phyloP scores from a whole-genome alignment of 2,797 vertebrate genomes.

The Semaprochilodus insignis region DNA sequence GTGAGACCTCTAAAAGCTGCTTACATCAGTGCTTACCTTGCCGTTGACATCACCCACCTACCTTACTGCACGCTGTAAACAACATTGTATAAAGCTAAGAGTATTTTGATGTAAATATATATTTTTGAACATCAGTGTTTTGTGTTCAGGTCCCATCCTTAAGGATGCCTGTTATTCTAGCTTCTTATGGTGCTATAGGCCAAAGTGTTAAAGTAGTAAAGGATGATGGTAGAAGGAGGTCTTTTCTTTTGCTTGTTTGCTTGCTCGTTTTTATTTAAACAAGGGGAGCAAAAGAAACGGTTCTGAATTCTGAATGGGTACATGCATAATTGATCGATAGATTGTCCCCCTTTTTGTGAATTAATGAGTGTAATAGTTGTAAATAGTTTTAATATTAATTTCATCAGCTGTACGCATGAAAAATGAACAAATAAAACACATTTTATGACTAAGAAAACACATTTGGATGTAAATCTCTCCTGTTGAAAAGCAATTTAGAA shows the following conservation, averaged over 20 bases:
- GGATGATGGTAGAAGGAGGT: background rate
- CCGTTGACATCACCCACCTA: constrained; percentile 40
- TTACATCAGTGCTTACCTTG: background rate
- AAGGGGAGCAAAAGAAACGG: background rate
- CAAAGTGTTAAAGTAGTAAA: constrained; percentile 11
- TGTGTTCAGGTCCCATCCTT: constrained; percentile 18
- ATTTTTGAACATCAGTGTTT: constrained; percentile 38
- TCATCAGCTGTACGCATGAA: background rate
- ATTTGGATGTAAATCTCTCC: background rate
- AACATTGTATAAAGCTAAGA: constrained; percentile 52
- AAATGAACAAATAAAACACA: background rate
- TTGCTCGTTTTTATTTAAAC: background rate
- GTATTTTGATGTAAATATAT: constrained; percentile 65
- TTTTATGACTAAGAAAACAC: background rate
- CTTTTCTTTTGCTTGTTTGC: background rate
- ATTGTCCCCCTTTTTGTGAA: constrained; percentile 13
- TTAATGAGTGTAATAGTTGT: constrained; percentile 16
- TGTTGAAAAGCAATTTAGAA: background rate
- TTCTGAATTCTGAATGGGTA: background rate
- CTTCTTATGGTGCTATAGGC: constrained; percentile 25
- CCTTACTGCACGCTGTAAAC: constrained; percentile 54
- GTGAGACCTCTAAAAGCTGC: background rate
- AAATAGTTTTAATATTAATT: constrained; percentile 6
- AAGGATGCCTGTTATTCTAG: background rate
- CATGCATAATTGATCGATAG: background rate